Conservation (phyloP, 2,888 invertebrate species). For the Tetragonula carbonaria region DNA sequence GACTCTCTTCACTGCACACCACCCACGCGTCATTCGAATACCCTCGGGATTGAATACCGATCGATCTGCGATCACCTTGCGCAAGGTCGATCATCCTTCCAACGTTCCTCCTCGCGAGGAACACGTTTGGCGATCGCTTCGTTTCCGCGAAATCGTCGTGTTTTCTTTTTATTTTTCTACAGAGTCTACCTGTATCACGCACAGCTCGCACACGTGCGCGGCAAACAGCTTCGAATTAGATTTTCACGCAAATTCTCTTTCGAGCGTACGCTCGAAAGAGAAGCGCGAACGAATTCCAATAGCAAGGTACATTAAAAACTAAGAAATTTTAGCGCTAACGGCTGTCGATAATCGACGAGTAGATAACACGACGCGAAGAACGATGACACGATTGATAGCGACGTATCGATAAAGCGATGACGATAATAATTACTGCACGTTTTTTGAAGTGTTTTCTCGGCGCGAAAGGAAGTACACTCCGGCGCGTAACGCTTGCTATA, state of each 20-base stretch:
- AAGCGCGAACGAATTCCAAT: too few relatives aligned
- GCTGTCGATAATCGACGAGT: too few relatives aligned
- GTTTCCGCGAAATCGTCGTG: background rate
- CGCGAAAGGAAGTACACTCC: background rate
- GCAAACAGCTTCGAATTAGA: background rate
- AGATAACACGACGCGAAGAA: too few relatives aligned
- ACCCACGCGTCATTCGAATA: constrained; percentile 17
- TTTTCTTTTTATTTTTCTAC: background rate
- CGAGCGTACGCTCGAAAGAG: too few relatives aligned
- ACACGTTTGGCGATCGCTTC: background rate
- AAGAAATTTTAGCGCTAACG: too few relatives aligned
- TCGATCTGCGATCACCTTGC: constrained; percentile 61
- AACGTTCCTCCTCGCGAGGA: constrained; percentile 32
- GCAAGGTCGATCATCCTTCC: constrained; percentile 58
- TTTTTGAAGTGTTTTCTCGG: background rate
- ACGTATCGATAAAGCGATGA: too few relatives aligned
- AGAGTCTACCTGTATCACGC: background rate
- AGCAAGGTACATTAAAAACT: too few relatives aligned
- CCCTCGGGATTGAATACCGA: constrained; percentile 31
- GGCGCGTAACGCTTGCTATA: too few relatives aligned
- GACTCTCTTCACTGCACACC: constrained; percentile 1
- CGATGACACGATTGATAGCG: too few relatives aligned
- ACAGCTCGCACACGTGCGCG: background rate
- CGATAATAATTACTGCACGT: background rate
- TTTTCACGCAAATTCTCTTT: too few relatives aligned